A percentile compares a stretch with the other conserved stretches of the same genome.
These are phyloP conservation scores for Mastigias papua DNA, from an alignment of 30 jellyfish, hydroid and myxozoan genomes.

Conservation along the genomic window DNA sequence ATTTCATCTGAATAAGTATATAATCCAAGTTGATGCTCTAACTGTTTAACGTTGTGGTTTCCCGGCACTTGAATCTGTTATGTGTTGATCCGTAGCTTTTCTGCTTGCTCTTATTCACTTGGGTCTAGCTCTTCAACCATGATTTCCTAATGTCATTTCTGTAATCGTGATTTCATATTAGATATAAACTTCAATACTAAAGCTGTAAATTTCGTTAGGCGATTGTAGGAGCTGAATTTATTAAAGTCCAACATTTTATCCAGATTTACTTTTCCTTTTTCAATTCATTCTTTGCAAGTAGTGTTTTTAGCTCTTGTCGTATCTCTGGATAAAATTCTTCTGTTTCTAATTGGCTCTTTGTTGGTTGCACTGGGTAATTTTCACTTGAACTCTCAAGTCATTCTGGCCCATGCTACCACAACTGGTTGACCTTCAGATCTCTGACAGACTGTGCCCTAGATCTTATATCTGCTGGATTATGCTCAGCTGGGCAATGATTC, in stretches of 20 bases:
- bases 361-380: constrained; percentile 32
- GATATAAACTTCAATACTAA: constrained; percentile 36
- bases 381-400: constrained; percentile 45
- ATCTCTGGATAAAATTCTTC: constrained; percentile 28
- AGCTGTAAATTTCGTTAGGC: constrained; percentile 31
- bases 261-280: background rate
- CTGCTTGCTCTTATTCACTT: constrained; percentile 39
- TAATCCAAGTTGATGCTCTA: constrained; percentile 46
- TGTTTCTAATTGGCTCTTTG: constrained; percentile 13
- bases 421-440: constrained; percentile 21
- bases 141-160: constrained; percentile 19
- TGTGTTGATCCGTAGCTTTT: constrained; percentile 44
- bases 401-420: constrained; percentile 74
- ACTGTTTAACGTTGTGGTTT: constrained; percentile 17
- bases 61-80: constrained; percentile 11
- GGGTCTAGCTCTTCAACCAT: constrained; percentile 32
- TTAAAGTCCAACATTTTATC: background rate
- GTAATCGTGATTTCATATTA: constrained; percentile 33
- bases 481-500: constrained; percentile 53
- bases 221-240: constrained; percentile 28
- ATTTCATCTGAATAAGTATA: constrained; percentile 26
- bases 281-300: constrained; percentile 22
- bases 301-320: constrained; percentile 19
- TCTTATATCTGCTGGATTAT: constrained; percentile 73
- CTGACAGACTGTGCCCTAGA: constrained; percentile 52